These are phyloP conservation scores for Rhinatrema bivittatum DNA, from an alignment of 2,797 vertebrate species.

Conservation along the genomic window DNA sequence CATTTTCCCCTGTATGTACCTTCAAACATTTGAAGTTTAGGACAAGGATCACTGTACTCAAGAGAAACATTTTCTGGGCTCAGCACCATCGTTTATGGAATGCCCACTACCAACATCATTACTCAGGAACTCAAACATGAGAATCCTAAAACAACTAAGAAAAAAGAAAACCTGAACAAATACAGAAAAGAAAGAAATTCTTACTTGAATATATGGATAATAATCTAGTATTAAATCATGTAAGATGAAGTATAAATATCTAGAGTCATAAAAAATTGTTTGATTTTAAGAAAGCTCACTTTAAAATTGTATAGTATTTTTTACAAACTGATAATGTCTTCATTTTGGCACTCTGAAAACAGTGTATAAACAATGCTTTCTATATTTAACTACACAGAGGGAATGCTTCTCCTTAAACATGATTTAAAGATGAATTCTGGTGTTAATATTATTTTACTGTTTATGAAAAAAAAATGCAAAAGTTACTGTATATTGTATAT, in stretches of 20 bases:
- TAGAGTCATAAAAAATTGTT: constrained; percentile 42
- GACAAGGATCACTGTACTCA: constrained; percentile 8
- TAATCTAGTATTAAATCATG: constrained; percentile 38
- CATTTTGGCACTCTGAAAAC: constrained; percentile 39
- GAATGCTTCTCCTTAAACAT: constrained; percentile 15
- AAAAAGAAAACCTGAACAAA: constrained; percentile 10
- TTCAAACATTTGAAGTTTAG: constrained; percentile 2
- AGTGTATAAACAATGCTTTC: constrained; percentile 22
- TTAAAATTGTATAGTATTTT: constrained; percentile 33
- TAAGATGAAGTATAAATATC: constrained; percentile 47
- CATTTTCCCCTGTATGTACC: constrained; percentile 10
- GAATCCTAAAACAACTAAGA: constrained; percentile 8
- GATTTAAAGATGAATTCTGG: constrained; percentile 31
- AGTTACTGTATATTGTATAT: constrained; percentile 29
- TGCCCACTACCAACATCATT: not conserved
- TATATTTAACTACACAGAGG: constrained; percentile 17
- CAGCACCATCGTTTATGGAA: too few relatives aligned
- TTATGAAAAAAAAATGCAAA: constrained; percentile 34
- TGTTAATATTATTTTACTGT: constrained; percentile 22
- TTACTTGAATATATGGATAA: constrained; percentile 38
- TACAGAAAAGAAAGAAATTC: constrained; percentile 26
- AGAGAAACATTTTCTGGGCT: too few relatives aligned
- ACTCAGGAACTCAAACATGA: constrained; percentile 21
- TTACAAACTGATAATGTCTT: constrained; percentile 9
- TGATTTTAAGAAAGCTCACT: constrained; percentile 44